Evolutionary conservation across 2,888 invertebrate species (phyloP).

Genomic region (Amorpha juglandis): DNA sequence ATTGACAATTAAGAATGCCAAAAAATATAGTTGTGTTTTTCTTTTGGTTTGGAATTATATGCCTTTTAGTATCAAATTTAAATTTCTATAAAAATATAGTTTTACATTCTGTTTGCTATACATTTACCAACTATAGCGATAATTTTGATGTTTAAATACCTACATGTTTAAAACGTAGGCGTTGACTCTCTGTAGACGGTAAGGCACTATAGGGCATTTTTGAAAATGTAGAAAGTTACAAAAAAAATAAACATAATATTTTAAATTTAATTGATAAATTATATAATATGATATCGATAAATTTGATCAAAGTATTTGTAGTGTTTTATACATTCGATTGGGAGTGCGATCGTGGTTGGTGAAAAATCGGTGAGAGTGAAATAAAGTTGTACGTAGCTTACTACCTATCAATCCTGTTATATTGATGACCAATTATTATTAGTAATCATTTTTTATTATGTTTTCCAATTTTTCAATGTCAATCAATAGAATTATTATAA

Average conservation of each 20-base stretch:
- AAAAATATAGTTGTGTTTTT: too few relatives aligned
- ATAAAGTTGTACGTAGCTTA: background rate
- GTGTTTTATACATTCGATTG: constrained; percentile 65
- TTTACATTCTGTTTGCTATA: constrained; percentile 8
- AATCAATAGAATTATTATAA: background rate
- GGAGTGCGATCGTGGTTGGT: constrained; percentile 45
- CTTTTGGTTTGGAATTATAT: too few relatives aligned
- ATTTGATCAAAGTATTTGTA: constrained; percentile 65
- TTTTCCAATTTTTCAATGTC: background rate
- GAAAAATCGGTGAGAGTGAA: background rate
- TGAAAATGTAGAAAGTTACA: constrained; percentile 50
- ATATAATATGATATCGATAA: constrained; percentile 43
- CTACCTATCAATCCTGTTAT: background rate
- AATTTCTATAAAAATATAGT: background rate
- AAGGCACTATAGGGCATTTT: constrained; percentile 56
- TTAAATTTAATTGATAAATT: constrained; percentile 33
- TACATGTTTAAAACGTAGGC: constrained; percentile 47
- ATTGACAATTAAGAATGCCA: too few relatives aligned
- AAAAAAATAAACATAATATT: constrained; percentile 44
- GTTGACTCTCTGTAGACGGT: constrained; percentile 60
- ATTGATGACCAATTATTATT: constrained; percentile 4
- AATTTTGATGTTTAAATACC: constrained; percentile 52
- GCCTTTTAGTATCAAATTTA: too few relatives aligned
- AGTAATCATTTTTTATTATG: background rate
- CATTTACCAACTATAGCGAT: constrained; percentile 32